phyloP scores from a whole-genome alignment of 1,140 invertebrate species.

The Mesaphorura yosii region DNA sequence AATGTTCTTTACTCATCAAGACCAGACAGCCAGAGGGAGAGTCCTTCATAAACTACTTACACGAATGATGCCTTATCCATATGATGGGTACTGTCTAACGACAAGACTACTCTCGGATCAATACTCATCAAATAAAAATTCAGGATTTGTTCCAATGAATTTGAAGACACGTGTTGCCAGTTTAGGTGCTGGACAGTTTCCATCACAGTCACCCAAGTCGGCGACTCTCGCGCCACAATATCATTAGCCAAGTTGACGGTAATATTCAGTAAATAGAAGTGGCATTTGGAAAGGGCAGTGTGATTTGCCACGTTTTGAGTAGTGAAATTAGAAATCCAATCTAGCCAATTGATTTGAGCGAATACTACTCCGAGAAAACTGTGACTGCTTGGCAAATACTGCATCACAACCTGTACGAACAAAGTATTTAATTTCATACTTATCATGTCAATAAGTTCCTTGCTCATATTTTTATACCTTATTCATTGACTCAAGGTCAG shows the following conservation, averaged over 20 bases:
- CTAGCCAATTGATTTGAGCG: slow-evolving; percentile 47
- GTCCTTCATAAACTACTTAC: too few species aligned
- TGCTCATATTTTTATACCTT: slow-evolving; percentile 40
- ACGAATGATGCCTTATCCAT: slow-evolving; percentile 44
- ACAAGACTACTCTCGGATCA: slow-evolving; percentile 56
- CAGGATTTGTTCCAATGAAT: slow-evolving; percentile 52
- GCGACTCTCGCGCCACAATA: slow-evolving; percentile 51
- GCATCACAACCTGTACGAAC: slow-evolving; percentile 43
- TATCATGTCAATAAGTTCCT: slow-evolving; percentile 1
- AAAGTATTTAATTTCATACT: too few species aligned
- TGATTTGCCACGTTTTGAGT: slow-evolving; percentile 6
- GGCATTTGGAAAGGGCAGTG: slow-evolving; percentile 38
- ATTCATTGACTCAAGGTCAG: slow-evolving; percentile 58
- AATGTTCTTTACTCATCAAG: background rate
- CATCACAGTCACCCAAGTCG: slow-evolving; percentile 44
- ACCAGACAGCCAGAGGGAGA: too few species aligned
- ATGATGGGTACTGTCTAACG: slow-evolving; percentile 38
- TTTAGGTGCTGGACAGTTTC: slow-evolving; percentile 52
- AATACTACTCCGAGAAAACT: slow-evolving; percentile 59
- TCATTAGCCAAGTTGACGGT: slow-evolving; percentile 58
- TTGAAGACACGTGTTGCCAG: slow-evolving; percentile 57
- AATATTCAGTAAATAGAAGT: slow-evolving; percentile 49
- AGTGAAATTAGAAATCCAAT: slow-evolving; percentile 35
- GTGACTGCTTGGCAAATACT: slow-evolving; percentile 57
- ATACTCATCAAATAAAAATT: slow-evolving; percentile 67